phyloP scores from a whole-genome alignment of 1,140 invertebrate genomes.

The Hirudo medicinalis region DNA sequence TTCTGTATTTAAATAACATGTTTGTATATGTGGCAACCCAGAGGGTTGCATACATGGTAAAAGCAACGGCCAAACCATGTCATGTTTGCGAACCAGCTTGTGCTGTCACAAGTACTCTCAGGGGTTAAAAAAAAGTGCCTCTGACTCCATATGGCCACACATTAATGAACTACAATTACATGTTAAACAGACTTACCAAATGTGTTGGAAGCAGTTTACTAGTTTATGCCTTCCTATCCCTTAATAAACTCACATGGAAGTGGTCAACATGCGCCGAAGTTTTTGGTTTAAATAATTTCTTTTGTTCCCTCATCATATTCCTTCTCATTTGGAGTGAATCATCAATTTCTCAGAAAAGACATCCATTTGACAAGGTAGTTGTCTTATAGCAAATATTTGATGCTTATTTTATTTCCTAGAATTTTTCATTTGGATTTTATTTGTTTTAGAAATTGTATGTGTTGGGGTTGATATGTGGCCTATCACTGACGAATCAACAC shows the following conservation, averaged over 20 bases:
- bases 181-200: slow-evolving; percentile 11
- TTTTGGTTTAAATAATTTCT: slow-evolving; percentile 37
- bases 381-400: not conserved
- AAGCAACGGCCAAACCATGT: no score
- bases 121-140: no score
- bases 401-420: not conserved
- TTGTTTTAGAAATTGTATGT: slow-evolving; percentile 22
- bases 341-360: no score
- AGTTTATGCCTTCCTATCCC: slow-evolving; percentile 28
- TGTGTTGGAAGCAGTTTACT: slow-evolving; percentile 25
- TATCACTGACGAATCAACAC: slow-evolving; percentile 37
- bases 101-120: no score
- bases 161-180: not conserved
- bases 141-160: no score
- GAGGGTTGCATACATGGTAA: no score
- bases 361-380: not conserved
- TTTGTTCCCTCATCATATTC: slow-evolving; percentile 21
- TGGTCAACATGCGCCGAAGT: slow-evolving; percentile 36
- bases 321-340: not conserved
- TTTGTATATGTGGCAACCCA: no score
- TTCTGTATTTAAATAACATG: no score
- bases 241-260: slow-evolving; percentile 33
- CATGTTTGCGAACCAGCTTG: no score
- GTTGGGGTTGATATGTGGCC: slow-evolving; percentile 33
- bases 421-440: slow-evolving; percentile 7